Percentiles rank a stretch among this genome's conserved stretches.
Conservation (phyloP, 1,140 invertebrate species). For the Drosophila tristis region DNA sequence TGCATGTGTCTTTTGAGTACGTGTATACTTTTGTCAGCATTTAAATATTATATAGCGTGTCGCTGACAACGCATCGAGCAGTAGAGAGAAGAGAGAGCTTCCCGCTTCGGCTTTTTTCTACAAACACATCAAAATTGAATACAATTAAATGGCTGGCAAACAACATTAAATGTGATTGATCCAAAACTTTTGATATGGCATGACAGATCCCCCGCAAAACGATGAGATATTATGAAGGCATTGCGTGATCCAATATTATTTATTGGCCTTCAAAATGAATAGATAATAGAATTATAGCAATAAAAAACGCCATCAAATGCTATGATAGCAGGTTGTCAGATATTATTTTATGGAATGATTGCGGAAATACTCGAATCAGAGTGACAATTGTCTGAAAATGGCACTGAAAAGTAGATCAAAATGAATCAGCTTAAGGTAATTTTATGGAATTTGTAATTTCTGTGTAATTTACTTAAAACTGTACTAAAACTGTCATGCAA, state of each 20-base stretch:
- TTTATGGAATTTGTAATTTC: too few species aligned
- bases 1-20: neutral
- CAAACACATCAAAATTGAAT: slow-evolving; percentile 40
- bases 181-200: slow-evolving; percentile 47
- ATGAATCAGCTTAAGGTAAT: too few species aligned
- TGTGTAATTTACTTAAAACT: too few species aligned
- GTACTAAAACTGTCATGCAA: too few species aligned
- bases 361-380: too few species aligned
- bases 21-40: neutral
- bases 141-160: slow-evolving; percentile 62
- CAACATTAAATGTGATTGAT: slow-evolving; percentile 69
- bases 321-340: neutral
- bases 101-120: slow-evolving; percentile 47
- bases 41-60: slow-evolving; percentile 41
- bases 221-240: slow-evolving; percentile 38
- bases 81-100: slow-evolving; percentile 7
- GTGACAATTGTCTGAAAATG: too few species aligned
- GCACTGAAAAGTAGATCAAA: too few species aligned
- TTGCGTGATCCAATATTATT: slow-evolving; percentile 52
- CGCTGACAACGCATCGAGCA: slow-evolving; percentile 12
- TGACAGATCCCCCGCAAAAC: slow-evolving; percentile 34
- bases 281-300: neutral
- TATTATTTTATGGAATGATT: too few species aligned
- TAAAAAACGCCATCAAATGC: slow-evolving; percentile 11
- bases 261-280: slow-evolving; percentile 23